Evolutionary conservation across 2,113 vertebrate genomes (phyloP).

Genomic region (Fukomys damarensis): DNA sequence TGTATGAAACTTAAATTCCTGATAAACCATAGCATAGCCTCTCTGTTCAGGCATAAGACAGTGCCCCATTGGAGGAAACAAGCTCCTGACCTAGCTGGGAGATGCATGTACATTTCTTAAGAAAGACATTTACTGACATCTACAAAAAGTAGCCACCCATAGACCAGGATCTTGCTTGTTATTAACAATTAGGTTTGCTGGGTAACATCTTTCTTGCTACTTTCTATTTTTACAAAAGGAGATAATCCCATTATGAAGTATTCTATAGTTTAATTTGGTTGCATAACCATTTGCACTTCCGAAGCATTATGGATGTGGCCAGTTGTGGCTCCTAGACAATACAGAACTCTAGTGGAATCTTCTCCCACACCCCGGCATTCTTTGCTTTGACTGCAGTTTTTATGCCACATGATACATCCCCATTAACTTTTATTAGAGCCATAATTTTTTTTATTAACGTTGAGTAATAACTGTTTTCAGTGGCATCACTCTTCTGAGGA

Average conservation of each 20-base stretch:
- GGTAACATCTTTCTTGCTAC: not conserved
- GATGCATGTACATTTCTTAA: not conserved
- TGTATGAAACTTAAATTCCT: not conserved
- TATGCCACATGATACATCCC: slow-evolving; percentile 68
- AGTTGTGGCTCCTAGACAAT: slow-evolving; percentile 58
- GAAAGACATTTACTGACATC: slow-evolving; percentile 17
- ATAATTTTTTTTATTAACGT: slow-evolving; percentile 82
- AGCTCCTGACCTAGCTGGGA: not conserved
- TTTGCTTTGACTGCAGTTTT: slow-evolving; percentile 71
- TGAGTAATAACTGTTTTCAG: slow-evolving; percentile 75
- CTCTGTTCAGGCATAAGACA: not conserved
- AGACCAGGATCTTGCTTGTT: not conserved
- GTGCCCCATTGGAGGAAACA: not conserved
- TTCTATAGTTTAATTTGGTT: slow-evolving; percentile 59
- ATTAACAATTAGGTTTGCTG: slow-evolving; percentile 45
- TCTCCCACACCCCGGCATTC: slow-evolving; percentile 61
- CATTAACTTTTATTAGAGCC: slow-evolving; percentile 81
- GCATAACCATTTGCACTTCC: slow-evolving; percentile 53
- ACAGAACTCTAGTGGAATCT: slow-evolving; percentile 16
- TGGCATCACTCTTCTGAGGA: slow-evolving; percentile 56
- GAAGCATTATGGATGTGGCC: not conserved
- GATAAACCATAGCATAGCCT: not conserved
- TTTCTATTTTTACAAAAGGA: slow-evolving; percentile 62
- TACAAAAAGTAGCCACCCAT: not conserved
- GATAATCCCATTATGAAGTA: slow-evolving; percentile 16